phyloP scores from a whole-genome alignment of 2,797 vertebrate genomes.

The Lates japonicus region DNA sequence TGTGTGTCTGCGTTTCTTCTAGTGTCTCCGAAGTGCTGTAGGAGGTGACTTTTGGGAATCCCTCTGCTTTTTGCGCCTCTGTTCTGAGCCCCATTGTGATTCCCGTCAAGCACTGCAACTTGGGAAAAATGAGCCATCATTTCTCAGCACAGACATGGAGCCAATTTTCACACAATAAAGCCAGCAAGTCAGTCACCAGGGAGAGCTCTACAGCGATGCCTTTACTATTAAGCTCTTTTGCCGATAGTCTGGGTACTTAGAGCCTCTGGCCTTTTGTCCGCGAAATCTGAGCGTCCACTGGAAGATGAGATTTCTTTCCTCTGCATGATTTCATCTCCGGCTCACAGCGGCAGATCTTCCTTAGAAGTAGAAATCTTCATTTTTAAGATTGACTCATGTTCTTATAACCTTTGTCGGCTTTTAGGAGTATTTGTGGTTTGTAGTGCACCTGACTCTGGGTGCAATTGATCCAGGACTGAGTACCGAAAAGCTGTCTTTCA shows the following conservation, averaged over 20 bases:
- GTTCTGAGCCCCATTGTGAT: slow-evolving; percentile 53
- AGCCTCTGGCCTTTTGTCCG: slow-evolving; percentile 40
- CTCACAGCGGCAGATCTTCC: slow-evolving; percentile 1
- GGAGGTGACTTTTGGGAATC: slow-evolving; percentile 63
- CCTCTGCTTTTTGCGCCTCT: slow-evolving; percentile 63
- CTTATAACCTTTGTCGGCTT: background rate
- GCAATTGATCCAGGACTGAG: slow-evolving; percentile 17
- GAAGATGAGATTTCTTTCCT: background rate
- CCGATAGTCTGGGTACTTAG: slow-evolving; percentile 58
- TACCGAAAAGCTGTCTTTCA: slow-evolving; percentile 28
- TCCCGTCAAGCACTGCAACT: slow-evolving; percentile 50
- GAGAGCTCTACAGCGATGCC: slow-evolving; percentile 49
- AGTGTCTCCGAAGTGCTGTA: slow-evolving; percentile 55
- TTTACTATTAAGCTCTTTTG: slow-evolving; percentile 61
- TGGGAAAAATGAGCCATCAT: slow-evolving; percentile 57
- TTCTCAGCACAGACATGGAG: slow-evolving; percentile 59
- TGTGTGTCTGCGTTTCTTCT: slow-evolving; percentile 60
- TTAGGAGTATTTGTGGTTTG: slow-evolving; percentile 13
- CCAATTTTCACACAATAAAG: slow-evolving; percentile 69
- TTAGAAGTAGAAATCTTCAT: background rate
- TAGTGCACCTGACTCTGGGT: background rate
- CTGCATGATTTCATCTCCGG: background rate
- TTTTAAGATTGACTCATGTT: background rate
- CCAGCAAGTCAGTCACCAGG: slow-evolving; percentile 61
- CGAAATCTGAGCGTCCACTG: slow-evolving; percentile 47